phyloP scores from a whole-genome alignment of 2,888 invertebrate genomes.

The Saturnia pavonia region DNA sequence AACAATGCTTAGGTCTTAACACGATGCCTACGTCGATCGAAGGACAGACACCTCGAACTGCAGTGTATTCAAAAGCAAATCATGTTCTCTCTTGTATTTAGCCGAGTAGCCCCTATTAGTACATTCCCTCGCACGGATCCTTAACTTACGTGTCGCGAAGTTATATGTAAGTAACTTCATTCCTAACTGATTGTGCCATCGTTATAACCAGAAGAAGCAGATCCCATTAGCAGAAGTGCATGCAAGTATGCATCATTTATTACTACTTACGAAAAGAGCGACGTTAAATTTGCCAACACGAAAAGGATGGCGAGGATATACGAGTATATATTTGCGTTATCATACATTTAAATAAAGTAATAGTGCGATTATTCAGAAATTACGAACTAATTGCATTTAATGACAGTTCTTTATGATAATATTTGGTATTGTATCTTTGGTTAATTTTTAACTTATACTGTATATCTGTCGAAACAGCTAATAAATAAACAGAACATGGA shows the following conservation, averaged over 20 bases:
- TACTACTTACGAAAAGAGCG: conserved; percentile 45
- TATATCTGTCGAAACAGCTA: neutral
- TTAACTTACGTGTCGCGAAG: conserved; percentile 3
- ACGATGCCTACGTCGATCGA: neutral
- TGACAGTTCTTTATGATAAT: neutral
- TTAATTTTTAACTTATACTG: neutral
- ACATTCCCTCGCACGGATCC: conserved; percentile 24
- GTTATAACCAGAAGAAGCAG: conserved; percentile 14
- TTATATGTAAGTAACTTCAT: neutral
- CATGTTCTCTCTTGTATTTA: conserved; percentile 5
- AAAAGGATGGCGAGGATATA: conserved; percentile 44
- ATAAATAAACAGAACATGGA: neutral
- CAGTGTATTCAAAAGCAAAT: conserved; percentile 12
- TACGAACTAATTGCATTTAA: neutral
- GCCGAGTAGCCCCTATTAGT: conserved; percentile 13
- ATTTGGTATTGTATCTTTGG: neutral
- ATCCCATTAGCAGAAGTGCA: conserved; percentile 29
- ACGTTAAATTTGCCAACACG: conserved; percentile 57
- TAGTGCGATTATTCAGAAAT: neutral
- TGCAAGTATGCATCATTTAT: conserved; percentile 41
- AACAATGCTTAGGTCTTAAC: neutral
- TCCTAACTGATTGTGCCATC: conserved; percentile 1
- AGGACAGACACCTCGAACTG: neutral
- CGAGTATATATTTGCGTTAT: neutral
- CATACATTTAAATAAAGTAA: neutral